Base-by-base conservation (phyloP, 1,140 invertebrate species). In the Heliothis subflexa region DNA sequence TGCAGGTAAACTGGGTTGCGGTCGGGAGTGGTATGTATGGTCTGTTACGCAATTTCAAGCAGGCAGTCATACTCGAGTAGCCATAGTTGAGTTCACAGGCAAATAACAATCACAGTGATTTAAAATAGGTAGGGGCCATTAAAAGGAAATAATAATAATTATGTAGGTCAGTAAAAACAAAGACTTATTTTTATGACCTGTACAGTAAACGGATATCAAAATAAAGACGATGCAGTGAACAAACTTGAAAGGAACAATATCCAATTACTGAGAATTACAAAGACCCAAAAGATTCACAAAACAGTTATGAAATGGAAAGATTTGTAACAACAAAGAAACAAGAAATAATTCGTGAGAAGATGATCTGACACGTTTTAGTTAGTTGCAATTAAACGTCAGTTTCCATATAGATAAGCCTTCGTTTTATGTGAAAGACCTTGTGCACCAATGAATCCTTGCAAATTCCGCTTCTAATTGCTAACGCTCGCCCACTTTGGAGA, bases 401-500 rank as follows among this genome's bases (percentile, higher is more conserved):
- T 66, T 47, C 62, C 16, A 21, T 52, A 11, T 5, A 70, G 66
- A 70, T 70, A 70, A 72, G 28, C 18, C 66, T 52, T 54, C 28
- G n/a, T 28, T 55, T 72, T 70, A 70, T 72, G 52, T 55, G 50
- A 49, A 64, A 72, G 79, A 70, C 74, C 79, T 80, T 80, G 79
- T 40, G 33, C 52, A 77, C 59, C 73, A 80, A 80, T 80, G 77
- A 80, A 82, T 66, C 73, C 70, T 72, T 57, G 72, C 57, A 49
- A 62, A 62, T 75, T 52, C 47, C 71, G 47, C 21, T 16, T 57
- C 68, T 66, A 54, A 57, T 72, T 72, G 33, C 21, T 18, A 54
- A 21, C 50, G 14, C n/a, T 25, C 50, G 33, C n/a, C 50, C 28
- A 21, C 70, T 55, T 57, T 70, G 66, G 21, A 66, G 33, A 45